Percentiles rank a stretch among this genome's conserved stretches.
Evolutionary conservation across 2,888 invertebrate genomes (phyloP).

Genomic region (Sipha maydis): DNA sequence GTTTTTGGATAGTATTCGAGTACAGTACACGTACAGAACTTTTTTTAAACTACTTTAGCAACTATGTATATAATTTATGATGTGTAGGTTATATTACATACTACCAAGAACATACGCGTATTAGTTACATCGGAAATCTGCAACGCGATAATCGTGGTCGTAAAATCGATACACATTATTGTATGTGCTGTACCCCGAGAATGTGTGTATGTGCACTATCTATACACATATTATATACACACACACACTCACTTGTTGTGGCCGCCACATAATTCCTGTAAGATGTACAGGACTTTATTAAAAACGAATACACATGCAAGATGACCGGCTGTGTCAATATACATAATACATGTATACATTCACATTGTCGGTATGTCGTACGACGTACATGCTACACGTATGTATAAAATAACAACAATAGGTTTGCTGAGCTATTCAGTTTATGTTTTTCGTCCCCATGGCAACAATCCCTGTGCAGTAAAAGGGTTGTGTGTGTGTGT

Average conservation of each 20-base stretch:
- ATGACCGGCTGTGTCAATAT: constrained; percentile 23
- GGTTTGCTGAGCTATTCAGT: constrained; percentile 27
- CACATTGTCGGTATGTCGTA: background rate
- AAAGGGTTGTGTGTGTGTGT: constrained; percentile 28
- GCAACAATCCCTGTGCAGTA: background rate
- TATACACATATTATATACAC: too few relatives aligned
- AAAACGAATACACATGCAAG: background rate
- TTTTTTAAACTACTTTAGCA: too few relatives aligned
- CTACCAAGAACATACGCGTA: background rate
- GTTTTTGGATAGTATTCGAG: too few relatives aligned
- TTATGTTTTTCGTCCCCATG: constrained; percentile 46
- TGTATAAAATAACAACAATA: background rate
- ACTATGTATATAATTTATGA: too few relatives aligned
- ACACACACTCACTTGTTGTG: background rate
- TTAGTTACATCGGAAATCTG: background rate
- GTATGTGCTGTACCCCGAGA: too few relatives aligned
- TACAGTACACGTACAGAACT: too few relatives aligned
- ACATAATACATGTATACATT: background rate
- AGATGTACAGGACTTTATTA: constrained; percentile 1
- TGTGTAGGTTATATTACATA: too few relatives aligned
- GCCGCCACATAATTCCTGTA: background rate
- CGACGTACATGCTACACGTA: background rate
- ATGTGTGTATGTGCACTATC: too few relatives aligned
- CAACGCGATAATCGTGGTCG: background rate
- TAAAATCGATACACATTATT: background rate